phyloP scores from a whole-genome alignment of 37 sponge, comb jelly and placozoan species.

The Geodia barretti region DNA sequence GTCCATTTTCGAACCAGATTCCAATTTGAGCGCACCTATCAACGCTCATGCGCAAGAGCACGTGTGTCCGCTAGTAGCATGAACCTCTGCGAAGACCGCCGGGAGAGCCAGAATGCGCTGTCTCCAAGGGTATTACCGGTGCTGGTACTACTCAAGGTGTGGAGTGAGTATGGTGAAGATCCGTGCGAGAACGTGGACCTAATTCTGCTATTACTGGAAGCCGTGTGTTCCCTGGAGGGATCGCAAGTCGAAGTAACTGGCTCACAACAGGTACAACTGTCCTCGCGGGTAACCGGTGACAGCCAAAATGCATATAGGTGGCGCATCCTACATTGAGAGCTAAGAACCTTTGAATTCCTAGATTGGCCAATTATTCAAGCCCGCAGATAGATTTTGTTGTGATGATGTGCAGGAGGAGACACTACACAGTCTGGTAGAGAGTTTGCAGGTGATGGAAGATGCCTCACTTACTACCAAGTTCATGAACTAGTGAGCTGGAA shows the following conservation, averaged over 20 bases:
- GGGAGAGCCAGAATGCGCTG: background rate
- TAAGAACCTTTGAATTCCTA: too few relatives aligned
- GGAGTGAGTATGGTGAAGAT: background rate
- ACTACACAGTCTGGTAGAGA: background rate
- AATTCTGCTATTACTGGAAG: conserved; percentile 15
- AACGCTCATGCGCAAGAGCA: too few relatives aligned
- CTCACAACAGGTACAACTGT: too few relatives aligned
- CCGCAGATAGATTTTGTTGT: background rate
- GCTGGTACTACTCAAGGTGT: conserved; percentile 14
- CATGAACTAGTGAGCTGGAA: background rate
- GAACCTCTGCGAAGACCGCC: conserved; percentile 19
- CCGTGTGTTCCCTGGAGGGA: conserved; percentile 4
- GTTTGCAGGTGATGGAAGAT: background rate
- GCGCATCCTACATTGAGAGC: too few relatives aligned
- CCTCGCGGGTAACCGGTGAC: too few relatives aligned
- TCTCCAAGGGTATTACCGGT: conserved; percentile 11
- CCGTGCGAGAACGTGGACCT: background rate
- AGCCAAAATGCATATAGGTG: too few relatives aligned
- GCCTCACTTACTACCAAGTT: background rate
- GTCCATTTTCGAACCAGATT: background rate
- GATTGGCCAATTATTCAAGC: too few relatives aligned
- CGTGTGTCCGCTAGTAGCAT: background rate
- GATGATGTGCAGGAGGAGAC: background rate
- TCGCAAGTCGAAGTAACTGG: background rate
- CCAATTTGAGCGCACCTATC: background rate